phyloP scores from a whole-genome alignment of 2,888 invertebrate species.

The Fragum whitleyi region DNA sequence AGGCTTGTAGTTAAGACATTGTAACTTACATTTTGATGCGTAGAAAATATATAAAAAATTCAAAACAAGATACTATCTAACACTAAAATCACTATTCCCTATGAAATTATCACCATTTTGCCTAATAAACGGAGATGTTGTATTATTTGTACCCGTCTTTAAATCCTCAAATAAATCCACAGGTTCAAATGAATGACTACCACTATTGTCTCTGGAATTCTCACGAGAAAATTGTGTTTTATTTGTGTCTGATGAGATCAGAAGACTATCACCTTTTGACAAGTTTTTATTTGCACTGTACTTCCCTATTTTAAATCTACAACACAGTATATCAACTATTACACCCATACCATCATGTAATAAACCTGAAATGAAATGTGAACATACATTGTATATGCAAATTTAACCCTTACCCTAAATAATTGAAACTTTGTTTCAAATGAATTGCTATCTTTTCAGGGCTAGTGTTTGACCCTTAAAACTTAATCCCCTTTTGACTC shows the following conservation, averaged over 20 bases:
- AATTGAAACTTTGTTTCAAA: no score
- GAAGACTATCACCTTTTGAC: not conserved
- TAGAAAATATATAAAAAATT: no score
- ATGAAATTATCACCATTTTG: conserved; percentile 3
- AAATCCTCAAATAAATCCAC: conserved; percentile 14
- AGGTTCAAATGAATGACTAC: not conserved
- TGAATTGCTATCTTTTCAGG: no score
- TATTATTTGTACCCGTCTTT: conserved; percentile 2
- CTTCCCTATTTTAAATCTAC: conserved; percentile 73
- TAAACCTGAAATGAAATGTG: conserved; percentile 74
- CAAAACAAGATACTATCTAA: conserved; percentile 1
- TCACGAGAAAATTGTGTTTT: not conserved
- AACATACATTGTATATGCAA: no score
- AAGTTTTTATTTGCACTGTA: conserved; percentile 44
- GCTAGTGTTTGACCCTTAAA: no score
- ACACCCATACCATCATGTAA: conserved; percentile 76
- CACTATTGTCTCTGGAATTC: not conserved
- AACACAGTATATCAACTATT: conserved; percentile 79
- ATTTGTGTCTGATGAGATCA: conserved; percentile 1
- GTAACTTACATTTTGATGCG: no score
- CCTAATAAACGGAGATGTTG: not conserved
- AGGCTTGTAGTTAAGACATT: not conserved
- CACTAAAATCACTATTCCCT: not conserved
- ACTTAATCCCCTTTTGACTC: no score
- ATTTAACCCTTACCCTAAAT: no score